These are phyloP conservation scores for Tragelaphus imberbis DNA, from an alignment of 2,113 vertebrate species.

Conservation along the genomic window DNA sequence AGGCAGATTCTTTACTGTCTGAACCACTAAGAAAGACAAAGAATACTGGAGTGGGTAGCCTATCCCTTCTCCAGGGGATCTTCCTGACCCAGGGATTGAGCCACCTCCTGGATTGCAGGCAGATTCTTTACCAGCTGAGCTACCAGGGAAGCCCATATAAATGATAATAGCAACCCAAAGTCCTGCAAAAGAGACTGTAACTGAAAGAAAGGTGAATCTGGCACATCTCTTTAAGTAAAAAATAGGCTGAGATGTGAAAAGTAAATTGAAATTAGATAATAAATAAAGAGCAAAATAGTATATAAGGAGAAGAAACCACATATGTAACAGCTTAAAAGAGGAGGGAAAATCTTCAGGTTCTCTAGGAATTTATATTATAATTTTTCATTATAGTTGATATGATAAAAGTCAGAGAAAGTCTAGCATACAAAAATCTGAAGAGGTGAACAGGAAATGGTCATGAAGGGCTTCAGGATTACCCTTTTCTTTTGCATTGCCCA, in stretches of 20 bases:
- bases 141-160: background rate
- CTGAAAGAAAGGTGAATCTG: background rate
- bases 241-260: background rate
- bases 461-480: background rate
- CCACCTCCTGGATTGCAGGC: rapidly evolving
- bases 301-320: background rate
- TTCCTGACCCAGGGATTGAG: background rate
- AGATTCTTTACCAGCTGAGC: background rate
- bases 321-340: background rate
- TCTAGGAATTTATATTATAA: background rate
- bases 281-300: background rate
- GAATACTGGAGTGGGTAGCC: background rate
- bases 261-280: background rate
- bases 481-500: background rate
- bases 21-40: background rate
- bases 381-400: background rate
- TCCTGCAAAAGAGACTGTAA: background rate
- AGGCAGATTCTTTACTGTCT: background rate
- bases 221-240: background rate
- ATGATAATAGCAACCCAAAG: background rate
- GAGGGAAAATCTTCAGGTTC: background rate
- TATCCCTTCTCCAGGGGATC: background rate
- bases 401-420: background rate
- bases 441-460: background rate
- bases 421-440: background rate